These are phyloP conservation scores for Trichopria drosophilae DNA, from an alignment of 2,888 invertebrate genomes.

Conservation along the genomic window DNA sequence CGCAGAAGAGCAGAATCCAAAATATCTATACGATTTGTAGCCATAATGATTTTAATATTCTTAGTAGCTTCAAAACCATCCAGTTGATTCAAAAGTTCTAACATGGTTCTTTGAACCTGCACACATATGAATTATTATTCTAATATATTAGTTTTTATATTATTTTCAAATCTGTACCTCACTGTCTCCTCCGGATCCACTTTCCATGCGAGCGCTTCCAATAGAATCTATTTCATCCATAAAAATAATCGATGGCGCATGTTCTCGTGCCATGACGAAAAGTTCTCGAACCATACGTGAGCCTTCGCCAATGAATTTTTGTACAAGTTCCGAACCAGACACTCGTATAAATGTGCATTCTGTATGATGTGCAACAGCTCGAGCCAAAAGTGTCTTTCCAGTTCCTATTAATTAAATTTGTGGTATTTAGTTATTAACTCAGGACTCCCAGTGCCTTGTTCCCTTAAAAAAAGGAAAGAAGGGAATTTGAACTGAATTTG, in stretches of 20 bases:
- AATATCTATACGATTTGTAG: slow-evolving; percentile 98
- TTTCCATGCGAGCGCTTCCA: slow-evolving; percentile 96
- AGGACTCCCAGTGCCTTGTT: too few relatives aligned
- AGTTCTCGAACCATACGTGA: slow-evolving; percentile 98
- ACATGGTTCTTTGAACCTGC: slow-evolving; percentile 94
- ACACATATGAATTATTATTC: slow-evolving; percentile 4
- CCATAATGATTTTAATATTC: slow-evolving; percentile 99
- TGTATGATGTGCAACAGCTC: slow-evolving; percentile 99
- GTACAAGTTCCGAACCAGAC: slow-evolving; percentile 96
- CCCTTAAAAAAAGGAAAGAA: too few relatives aligned
- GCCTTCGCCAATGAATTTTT: slow-evolving; percentile 99
- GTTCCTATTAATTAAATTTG: too few relatives aligned
- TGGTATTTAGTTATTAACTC: slow-evolving; percentile 31
- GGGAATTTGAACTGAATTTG: too few relatives aligned
- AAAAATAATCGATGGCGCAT: slow-evolving; percentile 98
- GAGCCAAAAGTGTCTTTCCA: slow-evolving; percentile 93
- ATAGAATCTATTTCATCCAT: slow-evolving; percentile 99
- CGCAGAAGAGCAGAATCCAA: slow-evolving; percentile 94
- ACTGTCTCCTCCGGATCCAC: slow-evolving; percentile 96
- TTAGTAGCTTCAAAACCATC: slow-evolving; percentile 99
- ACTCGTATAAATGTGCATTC: slow-evolving; percentile 99
- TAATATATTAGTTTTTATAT: too few relatives aligned
- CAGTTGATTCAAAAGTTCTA: slow-evolving; percentile 94
- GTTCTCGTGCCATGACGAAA: slow-evolving; percentile 99
- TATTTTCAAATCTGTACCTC: slow-evolving; percentile 65